A percentile compares a stretch with the other conserved stretches of the same genome.
Evolutionary conservation across 2,113 vertebrate species (phyloP).

Genomic region (Todiramphus chloris): DNA sequence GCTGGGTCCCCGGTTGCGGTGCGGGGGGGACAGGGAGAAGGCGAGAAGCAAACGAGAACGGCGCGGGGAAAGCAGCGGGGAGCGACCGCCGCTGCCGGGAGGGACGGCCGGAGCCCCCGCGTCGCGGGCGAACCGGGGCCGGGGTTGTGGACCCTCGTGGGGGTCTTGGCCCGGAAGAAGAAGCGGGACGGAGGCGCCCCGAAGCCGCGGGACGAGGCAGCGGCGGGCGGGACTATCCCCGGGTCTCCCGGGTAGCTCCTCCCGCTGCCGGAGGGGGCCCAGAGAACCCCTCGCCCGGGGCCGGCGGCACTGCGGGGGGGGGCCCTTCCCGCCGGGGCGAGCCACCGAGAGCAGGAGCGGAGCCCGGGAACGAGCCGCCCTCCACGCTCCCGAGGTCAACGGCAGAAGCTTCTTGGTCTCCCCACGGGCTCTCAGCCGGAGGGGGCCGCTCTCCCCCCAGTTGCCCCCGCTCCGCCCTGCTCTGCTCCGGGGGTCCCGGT

Average conservation of each 20-base stretch:
- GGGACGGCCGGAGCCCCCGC: background rate
- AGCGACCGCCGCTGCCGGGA: background rate
- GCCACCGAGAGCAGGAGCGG: background rate
- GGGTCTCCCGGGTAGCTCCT: background rate
- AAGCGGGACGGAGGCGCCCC: background rate
- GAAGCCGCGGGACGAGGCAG: background rate
- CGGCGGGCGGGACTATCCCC: background rate
- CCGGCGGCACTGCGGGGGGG: background rate
- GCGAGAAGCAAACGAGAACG: slow-evolving; percentile 33
- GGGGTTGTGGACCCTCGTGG: background rate
- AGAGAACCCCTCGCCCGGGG: too few relatives aligned
- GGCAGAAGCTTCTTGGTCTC: background rate
- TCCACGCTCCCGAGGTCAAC: background rate
- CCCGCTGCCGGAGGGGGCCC: background rate
- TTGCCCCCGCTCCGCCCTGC: too few relatives aligned
- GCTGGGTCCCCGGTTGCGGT: background rate
- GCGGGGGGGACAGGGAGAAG: background rate
- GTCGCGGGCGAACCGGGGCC: background rate
- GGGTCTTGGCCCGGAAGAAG: background rate
- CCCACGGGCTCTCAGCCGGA: background rate
- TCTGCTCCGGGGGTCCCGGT: too few relatives aligned
- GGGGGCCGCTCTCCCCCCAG: background rate
- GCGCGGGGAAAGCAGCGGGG: background rate
- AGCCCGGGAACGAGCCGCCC: background rate
- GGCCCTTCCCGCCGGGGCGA: rapidly evolving